Percentiles rank a stretch among this genome's conserved stretches.
Conservation (phyloP, 2,113 vertebrate genomes). For the Leucopternis melanops region DNA sequence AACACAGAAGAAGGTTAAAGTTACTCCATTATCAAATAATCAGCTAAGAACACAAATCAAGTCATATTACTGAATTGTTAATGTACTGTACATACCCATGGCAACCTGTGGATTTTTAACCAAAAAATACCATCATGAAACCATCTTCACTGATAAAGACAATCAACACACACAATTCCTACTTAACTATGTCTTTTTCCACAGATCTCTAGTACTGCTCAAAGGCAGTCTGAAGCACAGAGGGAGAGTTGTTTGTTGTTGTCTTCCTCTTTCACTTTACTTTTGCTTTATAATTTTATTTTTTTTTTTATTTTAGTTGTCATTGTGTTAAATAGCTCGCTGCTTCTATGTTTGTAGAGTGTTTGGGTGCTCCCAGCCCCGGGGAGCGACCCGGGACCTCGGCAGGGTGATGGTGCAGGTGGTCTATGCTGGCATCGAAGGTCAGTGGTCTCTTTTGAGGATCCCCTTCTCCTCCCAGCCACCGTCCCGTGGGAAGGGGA, state of each 20-base stretch:
- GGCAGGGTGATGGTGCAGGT: not conserved
- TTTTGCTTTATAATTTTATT: not conserved
- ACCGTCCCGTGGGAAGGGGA: rapidly evolving
- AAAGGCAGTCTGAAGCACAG: not conserved
- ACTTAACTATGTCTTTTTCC: not conserved
- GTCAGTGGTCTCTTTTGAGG: not conserved
- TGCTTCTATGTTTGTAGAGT: not conserved
- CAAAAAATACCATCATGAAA: not conserved
- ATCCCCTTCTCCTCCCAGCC: not conserved
- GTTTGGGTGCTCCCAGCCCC: not conserved
- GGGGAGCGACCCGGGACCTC: not conserved
- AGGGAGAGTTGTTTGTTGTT: not conserved
- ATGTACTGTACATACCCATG: not conserved
- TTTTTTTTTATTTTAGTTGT: not conserved
- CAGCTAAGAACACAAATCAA: not conserved
- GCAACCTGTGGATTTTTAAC: not conserved
- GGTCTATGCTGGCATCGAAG: rapidly evolving
- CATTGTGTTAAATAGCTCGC: not conserved
- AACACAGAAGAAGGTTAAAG: conserved; percentile 8
- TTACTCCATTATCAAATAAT: not conserved
- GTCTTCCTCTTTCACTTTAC: not conserved
- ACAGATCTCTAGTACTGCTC: not conserved
- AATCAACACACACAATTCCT: not conserved
- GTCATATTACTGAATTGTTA: not conserved
- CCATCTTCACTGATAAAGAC: not conserved